A percentile compares a stretch with the other conserved stretches of the same genome.
Evolutionary conservation across 2,797 vertebrate species (phyloP).

Genomic region (Darevskia nairensis): DNA sequence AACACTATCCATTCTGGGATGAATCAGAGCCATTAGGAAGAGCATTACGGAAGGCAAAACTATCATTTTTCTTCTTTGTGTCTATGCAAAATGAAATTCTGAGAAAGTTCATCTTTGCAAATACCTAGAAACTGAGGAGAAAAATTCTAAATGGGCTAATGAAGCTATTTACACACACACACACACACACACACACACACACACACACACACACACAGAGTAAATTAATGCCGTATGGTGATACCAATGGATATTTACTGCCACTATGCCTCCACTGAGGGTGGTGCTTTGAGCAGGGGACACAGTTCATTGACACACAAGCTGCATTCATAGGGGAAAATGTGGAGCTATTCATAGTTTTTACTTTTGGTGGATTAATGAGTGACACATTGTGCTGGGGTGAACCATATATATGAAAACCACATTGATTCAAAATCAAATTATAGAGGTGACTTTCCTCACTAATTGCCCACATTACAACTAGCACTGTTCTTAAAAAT

Average conservation of each 20-base stretch:
- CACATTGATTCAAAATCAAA: constrained; percentile 9
- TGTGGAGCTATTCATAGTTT: not conserved
- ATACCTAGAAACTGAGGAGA: not conserved
- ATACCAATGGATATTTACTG: not conserved
- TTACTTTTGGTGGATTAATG: not conserved
- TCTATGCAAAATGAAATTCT: constrained; percentile 36
- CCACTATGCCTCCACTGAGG: not conserved
- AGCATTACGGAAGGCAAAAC: constrained; percentile 20
- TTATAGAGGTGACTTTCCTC: not conserved
- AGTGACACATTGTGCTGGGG: not conserved
- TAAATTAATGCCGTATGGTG: not conserved
- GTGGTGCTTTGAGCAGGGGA: not conserved
- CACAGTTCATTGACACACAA: not conserved
- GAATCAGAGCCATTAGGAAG: constrained; percentile 8
- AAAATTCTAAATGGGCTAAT: not conserved
- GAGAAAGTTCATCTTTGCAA: not conserved
- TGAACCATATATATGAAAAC: constrained; percentile 4
- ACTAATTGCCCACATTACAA: not conserved
- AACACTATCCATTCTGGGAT: constrained; percentile 22
- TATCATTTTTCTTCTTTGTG: constrained; percentile 29
- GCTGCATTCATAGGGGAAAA: too few species aligned
- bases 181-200: not conserved
- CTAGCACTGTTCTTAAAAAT: not conserved
- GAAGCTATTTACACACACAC: not conserved
- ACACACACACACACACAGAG: not conserved